A percentile compares a stretch with the other conserved stretches of the same genome.
phyloP scores from a whole-genome alignment of 2,797 vertebrate genomes.

The Trachurus trachurus region DNA sequence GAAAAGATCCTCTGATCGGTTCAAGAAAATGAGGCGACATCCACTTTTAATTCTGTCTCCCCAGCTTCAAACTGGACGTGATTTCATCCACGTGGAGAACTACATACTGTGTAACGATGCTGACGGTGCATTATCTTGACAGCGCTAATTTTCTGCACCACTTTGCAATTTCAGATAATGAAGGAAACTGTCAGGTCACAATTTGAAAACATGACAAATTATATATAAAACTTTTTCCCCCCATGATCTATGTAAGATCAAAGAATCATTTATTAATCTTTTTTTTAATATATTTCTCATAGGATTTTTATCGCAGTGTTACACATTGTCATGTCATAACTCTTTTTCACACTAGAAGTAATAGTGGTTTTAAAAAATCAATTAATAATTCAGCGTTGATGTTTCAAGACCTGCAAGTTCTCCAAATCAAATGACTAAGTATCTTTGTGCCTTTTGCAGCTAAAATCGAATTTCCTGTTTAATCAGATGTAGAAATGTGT shows the following conservation, averaged over 20 bases:
- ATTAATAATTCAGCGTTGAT: too few relatives aligned
- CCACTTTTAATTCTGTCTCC: neutral
- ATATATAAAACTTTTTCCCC: neutral
- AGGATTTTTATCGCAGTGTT: too few relatives aligned
- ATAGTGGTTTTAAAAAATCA: too few relatives aligned
- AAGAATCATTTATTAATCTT: too few relatives aligned
- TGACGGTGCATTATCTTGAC: constrained; percentile 20
- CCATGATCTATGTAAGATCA: neutral
- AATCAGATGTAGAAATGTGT: too few relatives aligned
- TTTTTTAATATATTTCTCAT: too few relatives aligned
- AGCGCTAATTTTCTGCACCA: constrained; percentile 6
- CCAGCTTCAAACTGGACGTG: constrained; percentile 18
- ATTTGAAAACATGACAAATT: neutral
- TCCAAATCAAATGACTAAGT: too few relatives aligned
- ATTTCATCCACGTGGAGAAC: neutral
- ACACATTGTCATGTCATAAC: too few relatives aligned
- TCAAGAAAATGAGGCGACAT: neutral
- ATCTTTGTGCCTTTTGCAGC: too few relatives aligned
- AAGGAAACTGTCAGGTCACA: neutral
- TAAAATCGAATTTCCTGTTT: too few relatives aligned
- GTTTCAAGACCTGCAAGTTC: too few relatives aligned
- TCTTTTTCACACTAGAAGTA: too few relatives aligned
- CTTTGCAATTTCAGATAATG: neutral
- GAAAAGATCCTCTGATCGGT: constrained; percentile 15
- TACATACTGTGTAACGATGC: constrained; percentile 40